Conservation (phyloP, 2,888 invertebrate species). For the Eristalis pertinax region DNA sequence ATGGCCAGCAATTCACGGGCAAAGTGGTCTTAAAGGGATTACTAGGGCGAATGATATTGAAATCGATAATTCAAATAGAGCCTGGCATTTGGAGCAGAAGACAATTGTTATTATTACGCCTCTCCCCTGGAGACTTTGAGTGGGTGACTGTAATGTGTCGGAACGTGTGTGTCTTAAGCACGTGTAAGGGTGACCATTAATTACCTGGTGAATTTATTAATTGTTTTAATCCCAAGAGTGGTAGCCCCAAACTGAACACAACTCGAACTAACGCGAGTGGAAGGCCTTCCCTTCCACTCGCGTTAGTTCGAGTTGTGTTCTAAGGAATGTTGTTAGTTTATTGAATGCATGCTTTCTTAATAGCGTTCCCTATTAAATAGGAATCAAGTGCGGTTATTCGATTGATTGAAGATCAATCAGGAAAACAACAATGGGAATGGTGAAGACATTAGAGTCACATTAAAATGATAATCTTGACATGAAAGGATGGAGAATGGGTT, state of each 20-base stretch:
- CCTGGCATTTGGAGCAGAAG: background rate
- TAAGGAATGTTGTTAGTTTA: background rate
- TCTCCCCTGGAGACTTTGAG: background rate
- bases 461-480: background rate
- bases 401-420: background rate
- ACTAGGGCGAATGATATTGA: slow-evolving; percentile 2
- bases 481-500: background rate
- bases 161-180: background rate
- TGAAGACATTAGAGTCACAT: background rate
- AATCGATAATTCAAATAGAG: slow-evolving; percentile 1
- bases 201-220: background rate
- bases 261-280: too few relatives aligned
- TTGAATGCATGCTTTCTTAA: background rate
- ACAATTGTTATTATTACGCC: background rate
- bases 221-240: background rate
- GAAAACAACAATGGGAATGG: background rate
- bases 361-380: background rate
- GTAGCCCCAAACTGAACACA: background rate
- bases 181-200: background rate
- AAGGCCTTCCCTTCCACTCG: too few relatives aligned
- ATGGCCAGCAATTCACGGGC: slow-evolving; percentile 2
- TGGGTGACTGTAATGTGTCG: background rate
- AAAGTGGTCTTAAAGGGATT: background rate
- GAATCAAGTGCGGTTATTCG: background rate
- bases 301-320: too few relatives aligned